Percentiles rank a stretch among this genome's conserved stretches.
Evolutionary conservation across 2,113 vertebrate genomes (phyloP).

Genomic region (Peromyscus leucopus): DNA sequence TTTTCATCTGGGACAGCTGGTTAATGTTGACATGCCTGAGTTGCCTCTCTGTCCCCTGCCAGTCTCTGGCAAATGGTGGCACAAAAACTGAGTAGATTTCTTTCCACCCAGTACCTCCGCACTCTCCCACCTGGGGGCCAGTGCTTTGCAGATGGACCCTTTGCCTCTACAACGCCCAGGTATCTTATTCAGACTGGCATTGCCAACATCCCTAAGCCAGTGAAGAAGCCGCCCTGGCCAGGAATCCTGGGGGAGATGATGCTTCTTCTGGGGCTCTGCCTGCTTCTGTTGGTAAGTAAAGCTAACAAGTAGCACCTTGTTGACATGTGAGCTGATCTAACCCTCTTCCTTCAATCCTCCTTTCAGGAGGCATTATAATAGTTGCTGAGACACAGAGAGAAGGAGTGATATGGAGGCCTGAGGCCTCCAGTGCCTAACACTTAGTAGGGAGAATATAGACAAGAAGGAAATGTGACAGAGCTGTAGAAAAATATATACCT

Average conservation of each 20-base stretch:
- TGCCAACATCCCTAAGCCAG: constrained; percentile 81
- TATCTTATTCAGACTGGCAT: constrained; percentile 91
- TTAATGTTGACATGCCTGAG: background rate
- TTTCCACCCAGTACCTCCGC: constrained; percentile 88
- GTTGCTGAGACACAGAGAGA: background rate
- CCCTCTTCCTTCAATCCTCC: fast-evolving
- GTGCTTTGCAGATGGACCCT: constrained; percentile 91
- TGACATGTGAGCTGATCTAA: no score
- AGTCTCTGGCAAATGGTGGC: background rate
- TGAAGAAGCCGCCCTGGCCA: constrained; percentile 89
- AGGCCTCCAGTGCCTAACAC: background rate
- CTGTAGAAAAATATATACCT: background rate
- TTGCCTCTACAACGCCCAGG: constrained; percentile 89
- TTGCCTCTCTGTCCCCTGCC: background rate
- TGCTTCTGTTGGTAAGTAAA: constrained; percentile 88
- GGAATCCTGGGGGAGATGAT: constrained; percentile 85
- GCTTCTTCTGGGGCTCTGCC: constrained; percentile 87
- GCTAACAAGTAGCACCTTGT: background rate
- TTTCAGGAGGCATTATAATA: background rate
- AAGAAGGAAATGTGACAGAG: background rate
- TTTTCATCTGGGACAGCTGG: background rate
- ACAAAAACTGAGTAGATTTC: constrained; percentile 50
- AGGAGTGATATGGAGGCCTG: background rate
- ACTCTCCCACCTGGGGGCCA: constrained; percentile 90
- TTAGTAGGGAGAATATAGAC: background rate